Conservation (phyloP, 2,113 vertebrate genomes). For the Dasyurus viverrinus region DNA sequence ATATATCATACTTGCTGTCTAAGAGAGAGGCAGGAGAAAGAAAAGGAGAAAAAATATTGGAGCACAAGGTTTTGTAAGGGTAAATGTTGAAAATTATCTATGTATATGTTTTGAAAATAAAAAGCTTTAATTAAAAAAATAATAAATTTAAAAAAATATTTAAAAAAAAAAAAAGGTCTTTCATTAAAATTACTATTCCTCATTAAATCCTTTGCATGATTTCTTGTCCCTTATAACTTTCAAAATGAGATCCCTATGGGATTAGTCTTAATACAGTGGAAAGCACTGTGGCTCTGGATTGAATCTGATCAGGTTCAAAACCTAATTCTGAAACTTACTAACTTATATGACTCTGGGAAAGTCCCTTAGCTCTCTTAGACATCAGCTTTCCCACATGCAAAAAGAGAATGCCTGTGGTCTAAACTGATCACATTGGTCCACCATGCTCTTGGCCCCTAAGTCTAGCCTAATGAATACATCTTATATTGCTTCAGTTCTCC, state of each 20-base stretch:
- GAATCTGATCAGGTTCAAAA: background rate
- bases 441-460: background rate
- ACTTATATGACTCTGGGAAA: background rate
- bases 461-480: background rate
- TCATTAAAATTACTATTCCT: background rate
- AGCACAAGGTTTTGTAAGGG: too few relatives aligned
- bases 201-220: background rate
- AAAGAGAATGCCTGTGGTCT: background rate
- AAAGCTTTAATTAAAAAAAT: too few relatives aligned
- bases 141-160: too few relatives aligned
- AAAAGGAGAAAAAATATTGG: too few relatives aligned
- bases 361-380: background rate
- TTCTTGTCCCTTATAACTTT: background rate
- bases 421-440: background rate
- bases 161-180: background rate
- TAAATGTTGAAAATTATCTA: too few relatives aligned
- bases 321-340: background rate
- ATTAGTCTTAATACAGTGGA: background rate
- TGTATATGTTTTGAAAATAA: too few relatives aligned
- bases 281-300: background rate
- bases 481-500: background rate
- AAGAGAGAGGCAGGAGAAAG: too few relatives aligned
- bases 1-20: too few relatives aligned
- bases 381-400: too few relatives aligned
- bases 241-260: background rate